phyloP scores from a whole-genome alignment of 2,888 invertebrate species.

The Mayetiola destructor region DNA sequence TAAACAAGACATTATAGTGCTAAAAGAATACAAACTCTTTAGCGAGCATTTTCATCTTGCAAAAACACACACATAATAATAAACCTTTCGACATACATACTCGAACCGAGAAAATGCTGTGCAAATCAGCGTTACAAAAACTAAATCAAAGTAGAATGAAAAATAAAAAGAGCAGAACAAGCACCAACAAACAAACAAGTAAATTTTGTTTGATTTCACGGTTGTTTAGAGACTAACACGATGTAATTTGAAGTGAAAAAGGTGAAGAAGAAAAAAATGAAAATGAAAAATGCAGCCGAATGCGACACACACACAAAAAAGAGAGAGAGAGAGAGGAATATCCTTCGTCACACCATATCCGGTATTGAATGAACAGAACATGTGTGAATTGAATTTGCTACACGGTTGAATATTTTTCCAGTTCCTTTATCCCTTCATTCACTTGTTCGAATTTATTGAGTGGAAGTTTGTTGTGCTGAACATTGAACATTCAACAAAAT shows the following conservation, averaged over 20 bases:
- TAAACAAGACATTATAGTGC: no score
- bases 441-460: constrained; percentile 9
- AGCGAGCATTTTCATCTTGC: neutral
- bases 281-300: constrained; percentile 3
- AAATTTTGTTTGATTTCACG: constrained; percentile 16
- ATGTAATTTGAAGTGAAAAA: no score
- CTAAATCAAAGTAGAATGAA: neutral
- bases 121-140: neutral
- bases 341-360: neutral
- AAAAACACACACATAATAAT: no score
- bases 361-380: no score
- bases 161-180: neutral
- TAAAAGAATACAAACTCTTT: neutral
- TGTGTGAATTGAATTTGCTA: no score
- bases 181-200: no score
- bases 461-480: constrained; percentile 9
- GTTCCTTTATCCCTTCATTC: neutral
- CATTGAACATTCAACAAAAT: no score
- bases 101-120: no score
- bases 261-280: no score
- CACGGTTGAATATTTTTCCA: neutral
- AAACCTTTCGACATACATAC: no score
- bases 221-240: constrained; percentile 15
- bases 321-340: neutral
- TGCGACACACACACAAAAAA: neutral